Evolutionary conservation across 2,797 vertebrate genomes (phyloP).

Genomic region (Gymnocypris eckloni): DNA sequence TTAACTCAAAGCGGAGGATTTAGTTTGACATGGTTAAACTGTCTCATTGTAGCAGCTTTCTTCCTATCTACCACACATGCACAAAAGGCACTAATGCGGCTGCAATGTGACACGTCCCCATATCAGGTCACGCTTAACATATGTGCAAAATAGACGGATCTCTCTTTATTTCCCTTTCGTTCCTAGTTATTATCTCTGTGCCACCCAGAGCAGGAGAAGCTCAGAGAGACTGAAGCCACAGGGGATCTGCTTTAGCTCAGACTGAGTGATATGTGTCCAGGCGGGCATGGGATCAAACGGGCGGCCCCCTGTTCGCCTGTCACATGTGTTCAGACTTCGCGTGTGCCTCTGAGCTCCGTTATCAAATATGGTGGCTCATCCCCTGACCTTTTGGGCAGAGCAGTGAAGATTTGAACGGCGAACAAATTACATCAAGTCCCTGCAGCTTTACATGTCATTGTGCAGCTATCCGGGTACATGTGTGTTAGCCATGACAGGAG

Average conservation of each 20-base stretch:
- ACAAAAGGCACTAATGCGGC: slow-evolving; percentile 36
- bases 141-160: slow-evolving; percentile 35
- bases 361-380: slow-evolving; percentile 33
- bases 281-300: slow-evolving; percentile 33
- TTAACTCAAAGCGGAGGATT: slow-evolving; percentile 32
- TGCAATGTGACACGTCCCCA: slow-evolving; percentile 36
- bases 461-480: slow-evolving; percentile 7
- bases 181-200: slow-evolving; percentile 34
- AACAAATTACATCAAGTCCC: slow-evolving; percentile 43
- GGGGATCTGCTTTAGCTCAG: slow-evolving; percentile 43
- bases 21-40: slow-evolving; percentile 47
- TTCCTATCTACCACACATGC: slow-evolving; percentile 36
- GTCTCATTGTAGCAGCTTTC: slow-evolving; percentile 31
- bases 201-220: slow-evolving; percentile 10
- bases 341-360: slow-evolving; percentile 12
- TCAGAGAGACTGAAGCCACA: slow-evolving; percentile 27
- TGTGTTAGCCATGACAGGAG: slow-evolving; percentile 7
- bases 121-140: slow-evolving; percentile 33
- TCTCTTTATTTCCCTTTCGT: slow-evolving; percentile 17
- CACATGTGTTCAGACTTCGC: slow-evolving; percentile 27
- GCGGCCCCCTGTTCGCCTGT: slow-evolving; percentile 26
- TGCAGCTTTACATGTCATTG: slow-evolving; percentile 36
- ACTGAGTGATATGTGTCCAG: slow-evolving; percentile 42
- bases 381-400: background rate
- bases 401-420: background rate